phyloP scores from a whole-genome alignment of 1,140 invertebrate genomes.

The Anoplolepis gracilipes region DNA sequence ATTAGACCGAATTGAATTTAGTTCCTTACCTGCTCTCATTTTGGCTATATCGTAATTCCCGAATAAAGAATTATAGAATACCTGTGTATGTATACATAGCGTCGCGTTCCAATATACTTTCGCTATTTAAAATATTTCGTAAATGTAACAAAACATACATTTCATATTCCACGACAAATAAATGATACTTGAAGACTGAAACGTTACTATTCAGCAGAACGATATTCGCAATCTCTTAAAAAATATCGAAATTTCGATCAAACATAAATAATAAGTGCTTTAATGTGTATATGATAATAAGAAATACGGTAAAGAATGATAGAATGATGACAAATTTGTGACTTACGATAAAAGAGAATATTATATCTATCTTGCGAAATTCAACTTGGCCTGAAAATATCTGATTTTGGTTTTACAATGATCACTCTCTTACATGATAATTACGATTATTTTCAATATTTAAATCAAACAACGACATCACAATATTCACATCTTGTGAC shows the following conservation, averaged over 20 bases:
- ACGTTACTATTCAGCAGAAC: background rate
- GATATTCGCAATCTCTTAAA: background rate
- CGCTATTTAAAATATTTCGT: background rate
- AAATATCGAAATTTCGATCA: background rate
- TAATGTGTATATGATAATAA: background rate
- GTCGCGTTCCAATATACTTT: background rate
- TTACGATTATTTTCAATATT: constrained; percentile 13
- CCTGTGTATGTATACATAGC: background rate
- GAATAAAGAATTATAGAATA: constrained; percentile 7
- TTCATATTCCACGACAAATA: constrained; percentile 14
- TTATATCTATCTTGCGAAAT: background rate
- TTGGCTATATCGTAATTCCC: background rate
- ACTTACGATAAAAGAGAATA: background rate
- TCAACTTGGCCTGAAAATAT: constrained; percentile 11
- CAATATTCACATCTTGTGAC: constrained; percentile 27
- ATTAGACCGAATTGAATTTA: constrained; percentile 44
- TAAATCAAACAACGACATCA: constrained; percentile 38
- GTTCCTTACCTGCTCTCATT: background rate
- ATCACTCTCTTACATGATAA: constrained; percentile 12
- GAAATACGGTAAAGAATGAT: background rate
- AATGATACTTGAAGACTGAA: background rate
- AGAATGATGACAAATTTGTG: background rate
- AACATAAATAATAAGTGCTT: background rate
- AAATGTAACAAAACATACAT: background rate
- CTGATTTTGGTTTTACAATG: constrained; percentile 7